Base-by-base conservation (phyloP, 2,113 vertebrate species). In the Oreochromis spilurus region DNA sequence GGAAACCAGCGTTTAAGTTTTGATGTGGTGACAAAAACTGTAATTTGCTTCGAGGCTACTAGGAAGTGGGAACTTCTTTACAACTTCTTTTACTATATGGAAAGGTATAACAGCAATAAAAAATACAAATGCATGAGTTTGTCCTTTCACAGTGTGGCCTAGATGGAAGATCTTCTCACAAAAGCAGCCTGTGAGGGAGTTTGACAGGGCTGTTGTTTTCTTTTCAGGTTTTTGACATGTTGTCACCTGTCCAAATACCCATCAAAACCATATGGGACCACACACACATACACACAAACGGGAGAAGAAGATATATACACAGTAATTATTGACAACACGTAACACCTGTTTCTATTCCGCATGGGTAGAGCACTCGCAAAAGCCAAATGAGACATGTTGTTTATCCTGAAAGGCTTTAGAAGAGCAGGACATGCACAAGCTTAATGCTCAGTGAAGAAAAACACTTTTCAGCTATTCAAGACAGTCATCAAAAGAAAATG, bases 311-410 rank as follows among this genome's bases (percentile, higher is more conserved):
- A 79, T 57, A 36, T 24, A 86, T 82, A 79, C 85, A 88, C 48
- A 60, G 82, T 93, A 92, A 94, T 88, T 90, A 92, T 82, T 94
- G 82, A 89, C 91, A 93, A 86, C 82, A 92, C 52, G 60, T 86
- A 92, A 91, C 93, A 94, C 93, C 90, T 94, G 93, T 92, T 93
- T 91, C 79, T 87, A 92, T 90, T 93, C 88, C 72, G 72, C 92
- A 88, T 91, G 89, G 86, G 17, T 92, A 83, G 70, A 90, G 86
- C 84, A 81, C 82, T 87, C 53, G 54, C 29, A 82, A 89, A 92
- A 85, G 57, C 82, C 82, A 86, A 83, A 89, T 77, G 65, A 78
- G 34, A 86, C 62, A 40, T 81, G 77, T 60, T 88, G 67, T 88
- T 90, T 55, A 77, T 87, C 67, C 62, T 82, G 55, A 88, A 82